A percentile compares a stretch with the other conserved stretches of the same genome.
These are phyloP conservation scores for Agonopterix subpropinquella DNA, from an alignment of 2,888 invertebrate species.

Conservation along the genomic window DNA sequence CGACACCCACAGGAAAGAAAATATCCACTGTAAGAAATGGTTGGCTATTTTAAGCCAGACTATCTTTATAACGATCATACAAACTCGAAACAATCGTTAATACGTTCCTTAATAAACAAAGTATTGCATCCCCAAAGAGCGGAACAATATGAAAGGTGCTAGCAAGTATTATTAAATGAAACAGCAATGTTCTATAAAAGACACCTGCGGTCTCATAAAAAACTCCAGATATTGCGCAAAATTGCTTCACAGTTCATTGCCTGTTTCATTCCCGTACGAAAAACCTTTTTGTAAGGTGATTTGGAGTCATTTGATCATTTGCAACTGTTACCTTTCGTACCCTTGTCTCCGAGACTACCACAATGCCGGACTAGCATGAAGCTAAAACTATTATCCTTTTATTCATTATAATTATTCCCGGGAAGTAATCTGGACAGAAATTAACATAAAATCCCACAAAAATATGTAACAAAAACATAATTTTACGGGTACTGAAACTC, in stretches of 20 bases:
- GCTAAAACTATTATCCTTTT: too few species aligned
- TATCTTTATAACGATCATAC: too few species aligned
- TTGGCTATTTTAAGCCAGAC: too few species aligned
- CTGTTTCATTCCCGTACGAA: conserved; percentile 34
- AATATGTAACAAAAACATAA: too few species aligned
- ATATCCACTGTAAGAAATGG: too few species aligned
- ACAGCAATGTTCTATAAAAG: conserved; percentile 48
- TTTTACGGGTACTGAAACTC: background rate
- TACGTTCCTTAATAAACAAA: too few species aligned
- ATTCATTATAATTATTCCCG: too few species aligned
- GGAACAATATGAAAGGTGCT: conserved; percentile 30
- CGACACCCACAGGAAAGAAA: too few species aligned
- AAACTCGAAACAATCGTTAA: too few species aligned
- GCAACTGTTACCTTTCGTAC: conserved; percentile 20
- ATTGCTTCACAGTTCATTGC: conserved; percentile 42
- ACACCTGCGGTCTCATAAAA: conserved; percentile 59
- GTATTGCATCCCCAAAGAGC: too few species aligned
- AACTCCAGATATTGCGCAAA: conserved; percentile 40
- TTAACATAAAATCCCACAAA: too few species aligned
- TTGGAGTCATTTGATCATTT: conserved; percentile 30
- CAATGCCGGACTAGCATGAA: conserved; percentile 12
- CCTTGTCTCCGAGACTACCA: conserved; percentile 37
- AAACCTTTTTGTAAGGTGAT: conserved; percentile 25
- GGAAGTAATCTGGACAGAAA: too few species aligned
- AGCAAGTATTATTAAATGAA: conserved; percentile 36